A percentile compares a stretch with the other conserved stretches of the same genome.
These are phyloP conservation scores for Ibidorhyncha struthersii DNA, from an alignment of 2,113 vertebrate genomes.

Conservation along the genomic window DNA sequence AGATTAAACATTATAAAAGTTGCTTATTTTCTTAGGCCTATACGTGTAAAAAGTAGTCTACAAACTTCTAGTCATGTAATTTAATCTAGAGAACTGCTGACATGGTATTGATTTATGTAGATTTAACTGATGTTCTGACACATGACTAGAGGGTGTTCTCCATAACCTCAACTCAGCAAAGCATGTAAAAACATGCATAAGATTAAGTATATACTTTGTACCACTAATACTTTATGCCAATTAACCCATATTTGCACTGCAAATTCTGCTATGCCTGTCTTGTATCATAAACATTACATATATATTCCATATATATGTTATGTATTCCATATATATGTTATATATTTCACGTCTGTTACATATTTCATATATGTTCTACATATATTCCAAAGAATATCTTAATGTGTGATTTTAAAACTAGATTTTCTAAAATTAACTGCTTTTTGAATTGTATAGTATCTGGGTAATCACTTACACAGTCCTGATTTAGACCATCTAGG, in stretches of 20 bases:
- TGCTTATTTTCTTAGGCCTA: background rate
- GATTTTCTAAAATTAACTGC: background rate
- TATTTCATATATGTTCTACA: background rate
- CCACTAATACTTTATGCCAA: background rate
- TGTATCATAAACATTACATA: background rate
- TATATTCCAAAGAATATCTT: background rate
- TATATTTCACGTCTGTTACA: background rate
- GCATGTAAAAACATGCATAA: slow-evolving; percentile 13
- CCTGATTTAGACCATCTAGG: background rate
- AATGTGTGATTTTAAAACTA: background rate
- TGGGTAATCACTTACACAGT: background rate
- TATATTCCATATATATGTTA: background rate
- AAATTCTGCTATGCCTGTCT: background rate
- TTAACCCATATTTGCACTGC: background rate
- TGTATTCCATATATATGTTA: background rate
- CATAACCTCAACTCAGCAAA: slow-evolving; percentile 40
- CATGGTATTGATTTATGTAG: slow-evolving; percentile 57
- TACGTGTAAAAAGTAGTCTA: background rate
- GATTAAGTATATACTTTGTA: background rate
- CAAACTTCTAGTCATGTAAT: background rate
- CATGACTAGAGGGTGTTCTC: slow-evolving; percentile 20
- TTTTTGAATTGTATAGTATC: background rate
- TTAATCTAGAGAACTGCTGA: slow-evolving; percentile 50
- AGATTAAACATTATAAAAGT: background rate
- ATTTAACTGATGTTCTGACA: slow-evolving; percentile 34